Percentiles rank a stretch among this genome's conserved stretches.
These are phyloP conservation scores for Apis laboriosa DNA, from an alignment of 1,140 invertebrate species.

Conservation along the genomic window DNA sequence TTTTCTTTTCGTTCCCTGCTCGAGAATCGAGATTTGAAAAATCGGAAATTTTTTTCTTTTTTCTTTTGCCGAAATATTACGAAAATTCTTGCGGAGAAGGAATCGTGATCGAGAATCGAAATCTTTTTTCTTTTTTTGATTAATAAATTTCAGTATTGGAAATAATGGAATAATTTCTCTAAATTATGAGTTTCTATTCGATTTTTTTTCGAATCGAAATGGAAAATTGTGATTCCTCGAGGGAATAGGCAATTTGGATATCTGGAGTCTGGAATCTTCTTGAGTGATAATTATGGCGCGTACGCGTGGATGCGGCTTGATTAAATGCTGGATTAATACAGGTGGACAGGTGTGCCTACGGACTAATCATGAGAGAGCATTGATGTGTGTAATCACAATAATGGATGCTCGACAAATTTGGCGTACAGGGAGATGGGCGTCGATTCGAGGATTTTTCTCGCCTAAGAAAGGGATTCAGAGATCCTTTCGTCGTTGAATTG, in stretches of 20 bases:
- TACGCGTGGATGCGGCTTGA: not conserved
- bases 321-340: constrained; percentile 30
- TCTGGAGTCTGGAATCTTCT: not conserved
- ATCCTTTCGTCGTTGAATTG: not conserved
- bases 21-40: too few species aligned
- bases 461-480: not conserved
- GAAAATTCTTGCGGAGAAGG: too few species aligned
- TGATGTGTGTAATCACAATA: constrained; percentile 18
- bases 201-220: too few species aligned
- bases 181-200: too few species aligned
- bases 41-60: too few species aligned
- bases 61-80: too few species aligned
- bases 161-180: too few species aligned
- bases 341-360: constrained; percentile 21
- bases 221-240: not conserved
- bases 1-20: not conserved
- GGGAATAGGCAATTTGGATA: too few species aligned
- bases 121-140: too few species aligned
- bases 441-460: not conserved
- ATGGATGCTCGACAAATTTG: constrained; percentile 20
- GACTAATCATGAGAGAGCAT: constrained; percentile 19
- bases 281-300: not conserved
- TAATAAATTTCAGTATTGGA: too few species aligned
- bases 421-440: not conserved
- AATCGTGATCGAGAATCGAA: too few species aligned